phyloP scores from a whole-genome alignment of 2,113 vertebrate genomes.

The Pithys albifrons region DNA sequence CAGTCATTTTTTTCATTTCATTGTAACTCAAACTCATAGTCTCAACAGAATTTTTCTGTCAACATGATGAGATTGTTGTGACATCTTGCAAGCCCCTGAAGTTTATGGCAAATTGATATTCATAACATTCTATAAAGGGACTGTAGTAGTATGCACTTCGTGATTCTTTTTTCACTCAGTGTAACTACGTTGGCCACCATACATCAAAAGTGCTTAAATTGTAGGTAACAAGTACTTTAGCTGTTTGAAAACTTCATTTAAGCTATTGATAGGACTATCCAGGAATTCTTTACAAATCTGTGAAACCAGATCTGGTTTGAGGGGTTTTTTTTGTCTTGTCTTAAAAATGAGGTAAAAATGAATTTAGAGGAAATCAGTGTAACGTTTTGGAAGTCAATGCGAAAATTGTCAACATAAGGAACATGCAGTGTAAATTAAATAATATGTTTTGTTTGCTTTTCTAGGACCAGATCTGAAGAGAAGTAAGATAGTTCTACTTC shows the following conservation, averaged over 20 bases:
- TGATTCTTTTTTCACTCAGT: not conserved
- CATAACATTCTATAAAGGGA: not conserved
- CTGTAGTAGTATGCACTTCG: not conserved
- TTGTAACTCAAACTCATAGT: not conserved
- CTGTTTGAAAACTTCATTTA: not conserved
- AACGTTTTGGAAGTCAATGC: not conserved
- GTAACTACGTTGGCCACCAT: not conserved
- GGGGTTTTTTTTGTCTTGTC: not conserved
- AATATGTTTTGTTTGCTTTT: not conserved
- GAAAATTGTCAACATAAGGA: rapidly evolving
- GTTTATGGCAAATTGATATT: not conserved
- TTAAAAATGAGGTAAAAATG: not conserved
- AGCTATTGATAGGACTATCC: not conserved
- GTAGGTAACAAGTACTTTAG: not conserved
- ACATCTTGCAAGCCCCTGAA: not conserved
- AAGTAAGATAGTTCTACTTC: not conserved
- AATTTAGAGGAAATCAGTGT: not conserved
- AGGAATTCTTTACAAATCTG: not conserved
- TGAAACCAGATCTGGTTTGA: not conserved
- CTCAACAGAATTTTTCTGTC: not conserved
- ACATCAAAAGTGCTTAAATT: not conserved
- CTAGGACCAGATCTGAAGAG: not conserved
- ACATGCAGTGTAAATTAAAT: not conserved
- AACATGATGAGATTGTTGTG: not conserved
- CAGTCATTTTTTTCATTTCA: not conserved